Evolutionary conservation across 2,113 vertebrate species (phyloP).

Genomic region (Datnioides undecimradiatus): DNA sequence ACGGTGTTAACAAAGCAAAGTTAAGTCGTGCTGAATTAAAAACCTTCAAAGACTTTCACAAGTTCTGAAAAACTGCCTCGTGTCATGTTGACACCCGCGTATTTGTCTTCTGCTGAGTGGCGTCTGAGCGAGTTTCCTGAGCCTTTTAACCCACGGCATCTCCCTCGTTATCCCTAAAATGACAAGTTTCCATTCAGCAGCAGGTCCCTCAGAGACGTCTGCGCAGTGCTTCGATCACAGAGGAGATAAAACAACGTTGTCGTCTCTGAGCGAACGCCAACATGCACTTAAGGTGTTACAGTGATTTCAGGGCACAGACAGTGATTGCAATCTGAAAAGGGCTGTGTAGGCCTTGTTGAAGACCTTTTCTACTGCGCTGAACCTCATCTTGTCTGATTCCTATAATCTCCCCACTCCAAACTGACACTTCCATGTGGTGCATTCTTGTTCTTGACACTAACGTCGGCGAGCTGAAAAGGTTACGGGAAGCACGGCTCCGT

Average conservation of each 20-base stretch:
- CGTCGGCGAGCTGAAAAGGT: neutral
- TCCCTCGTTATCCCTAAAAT: neutral
- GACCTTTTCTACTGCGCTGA: conserved; percentile 1
- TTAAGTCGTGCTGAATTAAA: neutral
- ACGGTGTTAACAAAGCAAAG: neutral
- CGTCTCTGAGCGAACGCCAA: neutral
- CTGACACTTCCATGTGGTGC: neutral
- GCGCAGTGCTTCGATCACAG: neutral
- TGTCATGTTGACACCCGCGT: neutral
- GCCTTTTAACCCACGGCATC: neutral
- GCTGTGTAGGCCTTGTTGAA: conserved; percentile 9
- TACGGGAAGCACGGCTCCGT: neutral
- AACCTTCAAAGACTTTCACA: neutral
- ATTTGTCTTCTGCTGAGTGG: neutral
- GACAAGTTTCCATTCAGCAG: neutral
- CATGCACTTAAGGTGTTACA: conserved; percentile 3
- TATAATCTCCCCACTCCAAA: neutral
- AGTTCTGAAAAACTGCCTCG: neutral
- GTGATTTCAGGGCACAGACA: neutral
- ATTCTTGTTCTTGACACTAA: conserved; percentile 22
- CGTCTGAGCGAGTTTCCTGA: neutral
- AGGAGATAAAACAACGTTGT: neutral
- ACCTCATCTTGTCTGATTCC: conserved; percentile 11
- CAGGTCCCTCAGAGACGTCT: neutral
- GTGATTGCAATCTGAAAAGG: neutral